Evolutionary conservation across 1,140 invertebrate genomes (phyloP).

Genomic region (Drosophila arizonae): DNA sequence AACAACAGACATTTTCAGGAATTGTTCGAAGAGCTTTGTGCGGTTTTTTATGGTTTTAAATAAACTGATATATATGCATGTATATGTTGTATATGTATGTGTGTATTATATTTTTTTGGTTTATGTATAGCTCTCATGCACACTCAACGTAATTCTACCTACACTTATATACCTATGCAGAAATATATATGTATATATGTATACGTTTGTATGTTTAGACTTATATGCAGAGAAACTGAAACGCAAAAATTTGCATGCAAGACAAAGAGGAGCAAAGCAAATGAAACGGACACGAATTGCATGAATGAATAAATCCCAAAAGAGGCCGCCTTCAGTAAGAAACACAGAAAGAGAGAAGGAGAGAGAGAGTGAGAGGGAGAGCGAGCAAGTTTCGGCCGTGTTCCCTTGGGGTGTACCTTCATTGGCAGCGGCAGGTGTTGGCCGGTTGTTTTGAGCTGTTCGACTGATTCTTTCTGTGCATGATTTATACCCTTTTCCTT

Average conservation of each 20-base stretch:
- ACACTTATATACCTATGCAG: constrained; percentile 23
- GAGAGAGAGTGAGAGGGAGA: background rate
- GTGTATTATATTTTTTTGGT: constrained; percentile 5
- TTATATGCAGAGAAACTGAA: constrained; percentile 39
- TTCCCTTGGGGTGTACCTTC: constrained; percentile 19
- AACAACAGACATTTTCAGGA: constrained; percentile 45
- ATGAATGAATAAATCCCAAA: constrained; percentile 60
- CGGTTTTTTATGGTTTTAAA: constrained; percentile 24
- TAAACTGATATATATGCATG: too few species aligned
- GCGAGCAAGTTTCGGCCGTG: background rate
- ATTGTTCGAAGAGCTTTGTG: constrained; percentile 52
- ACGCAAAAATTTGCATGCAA: constrained; percentile 61
- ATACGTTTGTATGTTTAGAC: constrained; percentile 21
- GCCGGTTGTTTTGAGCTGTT: constrained; percentile 14
- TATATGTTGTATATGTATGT: too few species aligned
- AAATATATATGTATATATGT: background rate
- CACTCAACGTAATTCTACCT: constrained; percentile 56
- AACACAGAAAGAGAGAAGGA: background rate
- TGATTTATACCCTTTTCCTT: constrained; percentile 6
- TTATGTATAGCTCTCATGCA: constrained; percentile 29
- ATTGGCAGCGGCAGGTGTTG: constrained; percentile 42
- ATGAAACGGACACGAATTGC: constrained; percentile 53
- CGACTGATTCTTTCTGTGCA: constrained; percentile 6
- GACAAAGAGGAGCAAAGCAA: constrained; percentile 47
- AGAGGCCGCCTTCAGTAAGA: constrained; percentile 14